phyloP scores from a whole-genome alignment of 2,797 vertebrate genomes.

The Scolopax bukidnonensis region DNA sequence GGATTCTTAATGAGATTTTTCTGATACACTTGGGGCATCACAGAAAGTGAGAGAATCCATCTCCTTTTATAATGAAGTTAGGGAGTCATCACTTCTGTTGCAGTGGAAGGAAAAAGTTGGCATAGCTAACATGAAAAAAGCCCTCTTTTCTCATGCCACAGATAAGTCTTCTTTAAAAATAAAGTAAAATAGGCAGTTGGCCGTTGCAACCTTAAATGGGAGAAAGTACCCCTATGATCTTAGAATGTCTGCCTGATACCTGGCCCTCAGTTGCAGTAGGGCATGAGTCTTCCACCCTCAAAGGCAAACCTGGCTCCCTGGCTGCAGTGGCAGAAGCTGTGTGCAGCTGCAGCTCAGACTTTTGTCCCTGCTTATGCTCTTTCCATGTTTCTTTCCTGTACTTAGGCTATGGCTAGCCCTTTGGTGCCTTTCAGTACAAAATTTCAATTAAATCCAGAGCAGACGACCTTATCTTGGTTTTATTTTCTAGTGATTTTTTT shows the following conservation, averaged over 20 bases:
- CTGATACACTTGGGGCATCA: neutral
- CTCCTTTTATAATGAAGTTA: neutral
- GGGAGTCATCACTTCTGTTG: neutral
- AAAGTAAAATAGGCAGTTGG: neutral
- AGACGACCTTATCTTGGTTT: neutral
- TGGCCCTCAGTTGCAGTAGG: neutral
- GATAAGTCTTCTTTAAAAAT: neutral
- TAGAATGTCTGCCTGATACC: neutral
- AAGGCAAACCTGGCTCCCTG: neutral
- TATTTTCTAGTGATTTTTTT: neutral
- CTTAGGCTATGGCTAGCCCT: neutral
- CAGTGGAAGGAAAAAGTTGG: accelerated
- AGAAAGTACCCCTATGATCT: neutral
- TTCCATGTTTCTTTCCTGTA: neutral
- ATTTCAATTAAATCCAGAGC: neutral
- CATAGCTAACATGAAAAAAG: neutral
- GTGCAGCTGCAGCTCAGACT: neutral
- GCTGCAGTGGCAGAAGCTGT: neutral
- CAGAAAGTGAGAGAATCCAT: neutral
- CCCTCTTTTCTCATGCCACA: neutral
- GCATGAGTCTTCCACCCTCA: neutral
- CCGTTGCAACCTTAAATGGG: neutral
- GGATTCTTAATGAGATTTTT: neutral
- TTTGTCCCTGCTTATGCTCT: neutral
- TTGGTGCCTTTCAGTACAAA: neutral